A percentile compares a stretch with the other conserved stretches of the same genome.
phyloP scores from a whole-genome alignment of 2,888 invertebrate species.

The Tenthredo scrophulariae region DNA sequence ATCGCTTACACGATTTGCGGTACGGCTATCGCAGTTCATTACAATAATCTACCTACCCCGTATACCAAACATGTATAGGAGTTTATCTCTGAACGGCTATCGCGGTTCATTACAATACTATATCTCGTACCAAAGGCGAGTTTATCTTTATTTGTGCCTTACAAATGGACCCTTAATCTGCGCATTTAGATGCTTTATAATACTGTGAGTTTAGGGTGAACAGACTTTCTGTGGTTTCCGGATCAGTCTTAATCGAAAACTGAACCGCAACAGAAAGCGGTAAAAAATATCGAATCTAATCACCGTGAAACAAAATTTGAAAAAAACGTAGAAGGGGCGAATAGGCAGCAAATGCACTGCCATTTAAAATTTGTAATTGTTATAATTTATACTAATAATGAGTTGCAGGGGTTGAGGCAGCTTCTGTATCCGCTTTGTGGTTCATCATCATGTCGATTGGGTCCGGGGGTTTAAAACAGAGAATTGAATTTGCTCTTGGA shows the following conservation, averaged over 20 bases:
- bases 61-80: background rate
- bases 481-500: constrained; percentile 63
- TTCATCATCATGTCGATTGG: constrained; percentile 65
- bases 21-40: constrained; percentile 55
- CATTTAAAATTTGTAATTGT: background rate
- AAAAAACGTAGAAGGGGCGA: background rate
- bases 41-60: background rate
- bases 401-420: constrained; percentile 30
- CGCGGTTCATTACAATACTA: constrained; percentile 2
- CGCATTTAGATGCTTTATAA: background rate
- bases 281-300: constrained; percentile 15
- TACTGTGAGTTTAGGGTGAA: background rate
- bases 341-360: background rate
- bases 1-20: constrained; percentile 66
- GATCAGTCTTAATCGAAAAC: background rate
- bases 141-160: background rate
- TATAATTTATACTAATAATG: constrained; percentile 5
- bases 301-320: background rate
- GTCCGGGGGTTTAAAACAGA: constrained; percentile 65
- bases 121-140: background rate
- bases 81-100: background rate
- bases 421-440: constrained; percentile 66
- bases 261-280: constrained; percentile 8
- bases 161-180: constrained; percentile 10
- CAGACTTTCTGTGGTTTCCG: background rate